These are phyloP conservation scores for Enteromius paludinosus DNA, from an alignment of 2,797 vertebrate species.

Conservation along the genomic window DNA sequence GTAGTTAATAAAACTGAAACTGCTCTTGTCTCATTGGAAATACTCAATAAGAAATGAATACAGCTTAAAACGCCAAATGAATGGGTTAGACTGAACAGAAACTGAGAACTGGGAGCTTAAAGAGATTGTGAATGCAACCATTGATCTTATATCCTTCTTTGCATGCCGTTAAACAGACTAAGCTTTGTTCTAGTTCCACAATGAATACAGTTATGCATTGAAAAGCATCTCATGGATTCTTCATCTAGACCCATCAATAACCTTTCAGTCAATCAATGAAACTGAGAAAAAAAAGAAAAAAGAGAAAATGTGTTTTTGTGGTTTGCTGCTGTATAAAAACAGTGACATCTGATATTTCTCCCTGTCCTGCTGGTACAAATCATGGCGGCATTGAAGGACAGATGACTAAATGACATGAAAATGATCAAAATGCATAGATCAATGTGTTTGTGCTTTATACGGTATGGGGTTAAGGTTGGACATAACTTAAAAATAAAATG, in stretches of 20 bases:
- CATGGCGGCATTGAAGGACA: neutral
- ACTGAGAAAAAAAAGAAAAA: no score
- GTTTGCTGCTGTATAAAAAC: constrained; percentile 15
- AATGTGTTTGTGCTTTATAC: constrained; percentile 28
- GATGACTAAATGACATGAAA: constrained; percentile 1
- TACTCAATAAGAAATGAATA: constrained; percentile 24
- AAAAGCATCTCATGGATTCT: constrained; percentile 16
- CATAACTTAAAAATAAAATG: neutral
- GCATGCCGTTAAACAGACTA: constrained; percentile 36
- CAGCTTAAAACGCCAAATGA: constrained; percentile 32
- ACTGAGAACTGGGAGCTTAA: constrained; percentile 41
- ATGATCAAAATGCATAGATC: constrained; percentile 20
- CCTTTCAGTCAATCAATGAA: neutral
- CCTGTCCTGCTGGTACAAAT: constrained; percentile 42
- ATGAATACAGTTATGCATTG: constrained; percentile 19
- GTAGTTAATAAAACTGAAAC: constrained; percentile 35
- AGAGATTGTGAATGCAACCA: constrained; percentile 48
- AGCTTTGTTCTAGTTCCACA: constrained; percentile 49
- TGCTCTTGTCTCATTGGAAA: constrained; percentile 34
- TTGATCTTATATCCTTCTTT: constrained; percentile 49
- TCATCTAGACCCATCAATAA: constrained; percentile 11
- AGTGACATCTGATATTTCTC: neutral
- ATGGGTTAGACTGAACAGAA: constrained; percentile 33
- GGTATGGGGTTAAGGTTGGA: neutral
- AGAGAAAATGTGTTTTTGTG: constrained; percentile 25